Evolutionary conservation across 2,113 vertebrate species (phyloP), one percentile per base, ranked within the genome.

Genomic region (Cinclus cinclus): DNA sequence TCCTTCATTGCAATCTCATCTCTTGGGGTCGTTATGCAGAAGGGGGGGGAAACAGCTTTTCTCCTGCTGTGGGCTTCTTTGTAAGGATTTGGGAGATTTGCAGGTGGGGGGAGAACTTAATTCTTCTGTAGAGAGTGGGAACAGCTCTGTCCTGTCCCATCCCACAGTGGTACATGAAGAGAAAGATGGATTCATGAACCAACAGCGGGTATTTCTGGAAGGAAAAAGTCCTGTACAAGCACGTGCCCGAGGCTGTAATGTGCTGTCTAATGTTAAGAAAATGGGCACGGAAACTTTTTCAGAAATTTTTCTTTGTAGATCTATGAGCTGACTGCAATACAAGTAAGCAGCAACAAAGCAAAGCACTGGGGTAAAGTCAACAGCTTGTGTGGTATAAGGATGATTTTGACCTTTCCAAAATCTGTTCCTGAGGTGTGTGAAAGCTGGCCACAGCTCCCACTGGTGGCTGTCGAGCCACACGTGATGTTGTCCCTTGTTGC

Each of bases 111-210:
- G 37, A 41, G 35, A 83, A 69, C 16, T 33, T 50, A 30, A 18
- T 24, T 42, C 49, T 85, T 44, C 37, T 69, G 28, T 35, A 31
- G 58, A 62, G 13, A 20, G 20, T 50, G 18, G 25, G 50, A 47
- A 33, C 10, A 67, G 52, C 52, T 74, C 28, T 74, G 56, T 63
- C 14, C 17, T 15, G 9, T 53, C 25, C 9, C 4, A 25, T 69
- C 14, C 0, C 0, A 13, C 3, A 27, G 25, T 2, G 30, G 9
- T 2, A 21, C 0, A 0, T 31, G 47, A 10, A 63, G 55, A 50
- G 31, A 4, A 77, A 50, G 39, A 11, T 31, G 31, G 16, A 11
- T 50, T 76, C 4, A 4, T 81, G 39, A 70, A 47, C 10, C 11
- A 25, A 81, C 11, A 78, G 10, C 28, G 7, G 13, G 10, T 37